Evolutionary conservation across 2,113 vertebrate genomes (phyloP).

Genomic region (Syrrhaptes paradoxus): DNA sequence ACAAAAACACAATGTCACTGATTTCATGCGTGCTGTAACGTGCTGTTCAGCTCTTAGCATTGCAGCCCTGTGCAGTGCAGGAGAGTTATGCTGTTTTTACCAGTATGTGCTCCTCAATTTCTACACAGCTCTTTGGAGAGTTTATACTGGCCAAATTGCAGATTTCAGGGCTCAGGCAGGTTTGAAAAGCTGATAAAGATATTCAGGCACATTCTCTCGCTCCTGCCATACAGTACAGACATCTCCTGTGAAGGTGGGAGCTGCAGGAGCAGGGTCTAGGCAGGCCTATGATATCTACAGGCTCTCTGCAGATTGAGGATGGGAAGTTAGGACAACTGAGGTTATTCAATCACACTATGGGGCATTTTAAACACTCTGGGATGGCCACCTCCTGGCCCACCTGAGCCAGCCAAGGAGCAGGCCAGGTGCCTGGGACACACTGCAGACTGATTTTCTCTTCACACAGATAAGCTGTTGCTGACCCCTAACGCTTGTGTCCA

Average conservation of each 20-base stretch:
- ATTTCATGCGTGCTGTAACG: neutral
- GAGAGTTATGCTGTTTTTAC: neutral
- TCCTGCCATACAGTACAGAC: neutral
- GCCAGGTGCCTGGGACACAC: neutral
- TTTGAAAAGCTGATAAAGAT: neutral
- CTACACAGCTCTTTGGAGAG: neutral
- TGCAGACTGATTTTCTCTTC: neutral
- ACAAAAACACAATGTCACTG: slow-evolving; percentile 41
- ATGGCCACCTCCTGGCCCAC: neutral
- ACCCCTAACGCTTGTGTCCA: neutral
- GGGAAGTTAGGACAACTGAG: neutral
- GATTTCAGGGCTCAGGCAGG: neutral
- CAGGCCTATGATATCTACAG: neutral
- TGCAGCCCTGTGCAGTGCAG: neutral
- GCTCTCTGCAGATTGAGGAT: neutral
- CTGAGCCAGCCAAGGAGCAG: neutral
- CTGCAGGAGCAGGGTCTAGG: neutral
- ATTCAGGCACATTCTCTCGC: neutral
- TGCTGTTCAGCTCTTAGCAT: neutral
- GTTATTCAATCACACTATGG: neutral
- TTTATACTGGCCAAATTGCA: neutral
- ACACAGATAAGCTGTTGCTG: neutral
- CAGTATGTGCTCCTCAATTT: neutral
- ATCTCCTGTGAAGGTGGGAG: neutral
- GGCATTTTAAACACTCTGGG: neutral